These are phyloP conservation scores for Phanerotoma sp. DNA, from an alignment of 2,888 invertebrate genomes.

Conservation along the genomic window DNA sequence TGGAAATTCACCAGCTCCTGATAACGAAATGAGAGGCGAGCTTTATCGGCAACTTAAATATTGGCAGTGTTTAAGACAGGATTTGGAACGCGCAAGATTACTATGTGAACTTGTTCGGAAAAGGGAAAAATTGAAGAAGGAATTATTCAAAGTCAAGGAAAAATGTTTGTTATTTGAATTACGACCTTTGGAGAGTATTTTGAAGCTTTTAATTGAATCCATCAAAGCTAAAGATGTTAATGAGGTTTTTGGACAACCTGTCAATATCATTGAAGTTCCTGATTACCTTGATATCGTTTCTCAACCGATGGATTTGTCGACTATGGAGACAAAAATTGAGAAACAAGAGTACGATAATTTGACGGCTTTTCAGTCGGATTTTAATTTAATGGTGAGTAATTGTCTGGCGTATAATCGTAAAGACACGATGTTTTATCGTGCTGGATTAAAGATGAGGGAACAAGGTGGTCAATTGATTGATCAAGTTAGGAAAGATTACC, in stretches of 20 bases:
- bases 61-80: slow-evolving; percentile 91
- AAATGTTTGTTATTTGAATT: slow-evolving; percentile 79
- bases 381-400: slow-evolving; percentile 94
- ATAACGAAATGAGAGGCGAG: slow-evolving; percentile 61
- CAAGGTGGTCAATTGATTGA: slow-evolving; percentile 81
- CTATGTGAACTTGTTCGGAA: slow-evolving; percentile 94
- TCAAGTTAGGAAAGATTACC: slow-evolving; percentile 71
- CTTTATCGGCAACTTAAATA: slow-evolving; percentile 86
- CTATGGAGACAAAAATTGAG: slow-evolving; percentile 80
- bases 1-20: slow-evolving; percentile 47
- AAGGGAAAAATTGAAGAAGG: slow-evolving; percentile 91
- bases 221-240: slow-evolving; percentile 78
- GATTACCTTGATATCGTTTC: slow-evolving; percentile 86
- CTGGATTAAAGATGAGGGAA: slow-evolving; percentile 86
- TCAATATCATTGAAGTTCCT: slow-evolving; percentile 84
- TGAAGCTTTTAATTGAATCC: slow-evolving; percentile 75
- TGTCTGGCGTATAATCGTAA: slow-evolving; percentile 94
- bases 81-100: slow-evolving; percentile 86
- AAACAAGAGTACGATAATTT: slow-evolving; percentile 69
- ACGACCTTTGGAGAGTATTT: slow-evolving; percentile 77
- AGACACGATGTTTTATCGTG: slow-evolving; percentile 91
- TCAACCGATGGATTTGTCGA: slow-evolving; percentile 86
- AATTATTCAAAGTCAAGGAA: slow-evolving; percentile 77
- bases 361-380: slow-evolving; percentile 83
- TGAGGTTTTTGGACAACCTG: slow-evolving; percentile 91